These are phyloP conservation scores for Battus philenor DNA, from an alignment of 1,140 invertebrate species.

Conservation along the genomic window DNA sequence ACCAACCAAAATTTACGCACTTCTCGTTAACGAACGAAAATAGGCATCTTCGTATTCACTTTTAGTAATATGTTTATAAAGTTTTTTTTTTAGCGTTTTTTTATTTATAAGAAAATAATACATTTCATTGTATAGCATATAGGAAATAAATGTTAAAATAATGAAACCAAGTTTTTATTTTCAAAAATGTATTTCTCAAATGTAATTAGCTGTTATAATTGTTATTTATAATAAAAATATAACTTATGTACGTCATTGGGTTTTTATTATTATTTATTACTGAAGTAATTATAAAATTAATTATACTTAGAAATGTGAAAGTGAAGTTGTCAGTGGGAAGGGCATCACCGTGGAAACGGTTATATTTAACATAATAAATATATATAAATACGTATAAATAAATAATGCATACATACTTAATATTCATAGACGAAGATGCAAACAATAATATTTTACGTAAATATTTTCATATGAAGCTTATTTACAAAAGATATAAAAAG, in stretches of 20 bases:
- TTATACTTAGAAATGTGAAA: slow-evolving; percentile 7
- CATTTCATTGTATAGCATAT: too few species aligned
- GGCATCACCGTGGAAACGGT: slow-evolving; percentile 34
- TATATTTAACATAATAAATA: slow-evolving; percentile 20
- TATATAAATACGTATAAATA: slow-evolving; percentile 21
- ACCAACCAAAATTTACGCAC: too few species aligned
- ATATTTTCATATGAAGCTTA: slow-evolving; percentile 57
- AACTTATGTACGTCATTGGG: neutral
- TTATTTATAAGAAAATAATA: too few species aligned
- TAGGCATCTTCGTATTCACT: too few species aligned
- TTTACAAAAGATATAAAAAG: slow-evolving; percentile 49
- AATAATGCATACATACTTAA: slow-evolving; percentile 24
- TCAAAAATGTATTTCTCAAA: slow-evolving; percentile 20
- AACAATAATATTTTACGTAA: slow-evolving; percentile 57
- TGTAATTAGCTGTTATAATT: slow-evolving; percentile 21
- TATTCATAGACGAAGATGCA: slow-evolving; percentile 41
- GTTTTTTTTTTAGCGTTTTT: too few species aligned
- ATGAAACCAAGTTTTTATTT: slow-evolving; percentile 2
- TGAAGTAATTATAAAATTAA: slow-evolving; percentile 9
- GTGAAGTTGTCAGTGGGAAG: slow-evolving; percentile 17
- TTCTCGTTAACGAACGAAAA: too few species aligned
- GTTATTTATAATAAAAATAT: slow-evolving; percentile 16
- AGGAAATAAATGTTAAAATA: too few species aligned
- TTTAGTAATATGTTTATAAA: too few species aligned
- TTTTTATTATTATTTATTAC: neutral